phyloP scores from a whole-genome alignment of 2,888 invertebrate genomes.

The Schrankia costaestrigalis region DNA sequence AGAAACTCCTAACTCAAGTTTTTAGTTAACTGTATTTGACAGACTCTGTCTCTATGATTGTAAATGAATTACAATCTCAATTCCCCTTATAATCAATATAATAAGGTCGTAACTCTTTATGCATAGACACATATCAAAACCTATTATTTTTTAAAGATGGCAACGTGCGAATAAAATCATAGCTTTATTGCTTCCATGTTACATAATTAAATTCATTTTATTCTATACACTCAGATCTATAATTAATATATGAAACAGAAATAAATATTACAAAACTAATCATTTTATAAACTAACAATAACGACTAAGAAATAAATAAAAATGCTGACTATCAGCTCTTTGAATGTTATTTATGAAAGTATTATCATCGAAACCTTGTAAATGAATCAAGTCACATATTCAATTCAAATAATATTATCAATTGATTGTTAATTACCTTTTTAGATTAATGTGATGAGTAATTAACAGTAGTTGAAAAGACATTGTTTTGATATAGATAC shows the following conservation, averaged over 20 bases:
- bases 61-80: too few relatives aligned
- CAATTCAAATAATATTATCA: too few relatives aligned
- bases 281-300: slow-evolving; percentile 2
- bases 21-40: too few relatives aligned
- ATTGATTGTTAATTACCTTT: too few relatives aligned
- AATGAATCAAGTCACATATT: slow-evolving; percentile 11
- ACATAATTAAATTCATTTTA: slow-evolving; percentile 39
- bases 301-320: neutral
- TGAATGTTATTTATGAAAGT: too few relatives aligned
- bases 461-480: too few relatives aligned
- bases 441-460: too few relatives aligned
- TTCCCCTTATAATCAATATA: too few relatives aligned
- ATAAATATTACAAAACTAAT: neutral
- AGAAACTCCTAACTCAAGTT: too few relatives aligned
- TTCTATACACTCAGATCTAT: slow-evolving; percentile 55
- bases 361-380: slow-evolving; percentile 5
- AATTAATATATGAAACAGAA: slow-evolving; percentile 20
- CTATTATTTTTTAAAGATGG: slow-evolving; percentile 24
- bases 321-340: too few relatives aligned
- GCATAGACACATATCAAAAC: slow-evolving; percentile 12
- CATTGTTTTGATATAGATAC: too few relatives aligned
- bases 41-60: slow-evolving; percentile 18
- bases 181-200: slow-evolving; percentile 53
- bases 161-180: slow-evolving; percentile 37
- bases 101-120: too few relatives aligned